These are phyloP conservation scores for Rhyacichthys aspro DNA, from an alignment of 2,797 vertebrate species.

Conservation along the genomic window DNA sequence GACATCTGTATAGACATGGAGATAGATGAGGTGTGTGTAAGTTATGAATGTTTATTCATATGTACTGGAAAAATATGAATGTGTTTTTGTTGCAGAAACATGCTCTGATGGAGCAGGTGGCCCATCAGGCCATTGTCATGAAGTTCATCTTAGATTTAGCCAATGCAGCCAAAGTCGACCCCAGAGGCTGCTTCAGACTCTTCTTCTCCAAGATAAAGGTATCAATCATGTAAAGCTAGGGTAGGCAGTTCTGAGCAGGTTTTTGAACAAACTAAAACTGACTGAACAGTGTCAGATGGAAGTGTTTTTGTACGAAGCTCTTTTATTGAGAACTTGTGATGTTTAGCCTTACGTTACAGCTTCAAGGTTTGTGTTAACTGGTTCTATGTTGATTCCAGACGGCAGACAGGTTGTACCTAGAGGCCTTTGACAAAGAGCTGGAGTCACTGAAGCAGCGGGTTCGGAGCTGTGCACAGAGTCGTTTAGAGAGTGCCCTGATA, in stretches of 20 bases:
- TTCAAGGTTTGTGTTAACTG: too few species aligned
- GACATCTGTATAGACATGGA: conserved; percentile 90
- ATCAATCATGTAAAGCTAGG: neutral
- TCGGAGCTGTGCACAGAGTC: conserved; percentile 79
- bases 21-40: conserved; percentile 83
- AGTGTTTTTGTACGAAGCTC: too few species aligned
- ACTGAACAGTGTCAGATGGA: too few species aligned
- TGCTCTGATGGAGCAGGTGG: conserved; percentile 90
- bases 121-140: conserved; percentile 93
- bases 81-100: conserved; percentile 80
- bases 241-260: too few species aligned
- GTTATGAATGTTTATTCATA: too few species aligned
- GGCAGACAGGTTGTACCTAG: conserved; percentile 86
- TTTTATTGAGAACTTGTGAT: too few species aligned
- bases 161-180: conserved; percentile 85
- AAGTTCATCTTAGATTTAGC: conserved; percentile 91
- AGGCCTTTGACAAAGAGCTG: conserved; percentile 86
- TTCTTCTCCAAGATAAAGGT: conserved; percentile 93
- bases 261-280: too few species aligned
- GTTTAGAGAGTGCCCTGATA: conserved; percentile 82
- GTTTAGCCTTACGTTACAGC: too few species aligned
- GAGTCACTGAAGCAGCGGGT: conserved; percentile 87
- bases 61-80: neutral
- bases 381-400: conserved; percentile 68
- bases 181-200: conserved; percentile 88